These are phyloP conservation scores for Heliconius charithonia DNA, from an alignment of 2,888 invertebrate species.

Conservation along the genomic window DNA sequence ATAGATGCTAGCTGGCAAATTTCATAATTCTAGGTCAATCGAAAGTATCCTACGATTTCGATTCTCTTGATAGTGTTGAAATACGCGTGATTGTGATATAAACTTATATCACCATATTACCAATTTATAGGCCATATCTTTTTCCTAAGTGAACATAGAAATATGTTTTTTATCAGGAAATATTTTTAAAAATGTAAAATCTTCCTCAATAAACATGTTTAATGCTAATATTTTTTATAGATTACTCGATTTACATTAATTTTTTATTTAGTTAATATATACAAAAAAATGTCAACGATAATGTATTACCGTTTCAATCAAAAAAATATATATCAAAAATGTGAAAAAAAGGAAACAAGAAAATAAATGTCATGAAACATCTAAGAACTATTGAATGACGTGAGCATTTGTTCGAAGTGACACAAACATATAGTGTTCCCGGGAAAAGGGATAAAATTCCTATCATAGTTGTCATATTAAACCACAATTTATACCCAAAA, in stretches of 20 bases:
- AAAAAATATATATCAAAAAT: neutral
- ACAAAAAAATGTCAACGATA: neutral
- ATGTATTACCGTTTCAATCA: neutral
- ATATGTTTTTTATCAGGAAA: too few relatives aligned
- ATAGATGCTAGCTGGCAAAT: too few relatives aligned
- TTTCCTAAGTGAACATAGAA: too few relatives aligned
- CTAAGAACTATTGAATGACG: constrained; percentile 1
- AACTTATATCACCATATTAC: too few relatives aligned
- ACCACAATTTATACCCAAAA: neutral
- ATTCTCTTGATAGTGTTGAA: too few relatives aligned
- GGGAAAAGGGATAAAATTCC: constrained; percentile 12
- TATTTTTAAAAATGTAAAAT: too few relatives aligned
- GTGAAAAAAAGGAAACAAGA: neutral
- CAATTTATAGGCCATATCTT: too few relatives aligned
- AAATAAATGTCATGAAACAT: constrained; percentile 9
- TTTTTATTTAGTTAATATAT: too few relatives aligned
- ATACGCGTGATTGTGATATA: too few relatives aligned
- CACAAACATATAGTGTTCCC: neutral
- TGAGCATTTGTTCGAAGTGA: constrained; percentile 22
- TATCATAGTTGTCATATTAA: constrained; percentile 10
- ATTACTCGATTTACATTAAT: neutral
- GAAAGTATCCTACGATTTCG: too few relatives aligned
- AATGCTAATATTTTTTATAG: neutral
- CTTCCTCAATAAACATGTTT: constrained; percentile 1
- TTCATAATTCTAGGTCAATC: too few relatives aligned